Conservation (phyloP, 1,140 invertebrate genomes). For the Harlomillsia oculata region DNA sequence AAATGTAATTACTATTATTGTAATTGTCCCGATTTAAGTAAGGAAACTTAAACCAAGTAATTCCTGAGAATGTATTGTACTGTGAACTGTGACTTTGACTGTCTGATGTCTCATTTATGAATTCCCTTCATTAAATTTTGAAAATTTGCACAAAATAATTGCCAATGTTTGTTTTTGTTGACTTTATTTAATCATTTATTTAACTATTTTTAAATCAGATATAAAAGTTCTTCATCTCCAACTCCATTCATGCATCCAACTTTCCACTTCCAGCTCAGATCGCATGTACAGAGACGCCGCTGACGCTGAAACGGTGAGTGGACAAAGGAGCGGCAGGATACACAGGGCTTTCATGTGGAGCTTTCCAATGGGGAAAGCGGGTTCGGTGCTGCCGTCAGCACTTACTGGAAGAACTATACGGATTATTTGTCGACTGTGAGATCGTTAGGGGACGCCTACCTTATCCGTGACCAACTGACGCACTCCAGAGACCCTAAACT, state of each 20-base stretch:
- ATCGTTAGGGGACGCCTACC: slow-evolving; percentile 34
- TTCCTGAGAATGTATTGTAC: slow-evolving; percentile 28
- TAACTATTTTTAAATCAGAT: background rate
- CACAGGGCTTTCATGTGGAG: background rate
- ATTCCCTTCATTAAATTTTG: slow-evolving; percentile 33
- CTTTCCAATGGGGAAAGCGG: background rate
- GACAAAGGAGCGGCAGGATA: slow-evolving; percentile 9
- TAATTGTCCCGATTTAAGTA: background rate
- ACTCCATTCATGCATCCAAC: no score
- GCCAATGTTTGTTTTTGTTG: background rate
- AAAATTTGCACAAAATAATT: slow-evolving; percentile 26
- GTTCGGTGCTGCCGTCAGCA: slow-evolving; percentile 22
- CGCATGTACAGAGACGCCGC: no score
- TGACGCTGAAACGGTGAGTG: no score
- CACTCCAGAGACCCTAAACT: no score
- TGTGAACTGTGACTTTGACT: slow-evolving; percentile 35
- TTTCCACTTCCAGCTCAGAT: no score
- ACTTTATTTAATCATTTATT: background rate
- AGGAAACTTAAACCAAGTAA: slow-evolving; percentile 12
- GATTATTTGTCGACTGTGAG: slow-evolving; percentile 21
- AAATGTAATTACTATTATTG: background rate
- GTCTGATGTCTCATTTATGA: slow-evolving; percentile 34
- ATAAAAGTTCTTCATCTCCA: background rate
- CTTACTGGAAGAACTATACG: slow-evolving; percentile 12
- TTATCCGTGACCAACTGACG: slow-evolving; percentile 22